Conservation (phyloP, 2,888 invertebrate genomes). For the Microplitis manilae region DNA sequence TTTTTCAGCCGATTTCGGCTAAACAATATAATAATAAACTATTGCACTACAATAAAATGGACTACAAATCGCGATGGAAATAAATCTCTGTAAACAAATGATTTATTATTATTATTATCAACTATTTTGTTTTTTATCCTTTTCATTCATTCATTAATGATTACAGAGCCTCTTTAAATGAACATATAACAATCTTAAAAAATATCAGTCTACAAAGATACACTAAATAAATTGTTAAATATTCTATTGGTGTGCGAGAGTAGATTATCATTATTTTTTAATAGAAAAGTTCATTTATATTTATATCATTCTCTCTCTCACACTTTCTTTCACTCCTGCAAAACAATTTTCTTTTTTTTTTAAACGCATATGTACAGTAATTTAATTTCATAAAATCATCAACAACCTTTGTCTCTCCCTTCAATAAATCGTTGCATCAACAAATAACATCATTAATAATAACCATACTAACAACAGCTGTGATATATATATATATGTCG, state of each 20-base stretch:
- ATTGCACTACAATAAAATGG: conserved; percentile 30
- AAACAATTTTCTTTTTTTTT: conserved; percentile 13
- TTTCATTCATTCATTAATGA: not conserved
- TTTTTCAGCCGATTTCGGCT: conserved; percentile 54
- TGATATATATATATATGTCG: conserved; percentile 17
- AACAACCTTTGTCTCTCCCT: not conserved
- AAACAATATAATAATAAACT: conserved; percentile 21
- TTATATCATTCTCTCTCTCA: conserved; percentile 15
- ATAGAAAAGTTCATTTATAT: conserved; percentile 30
- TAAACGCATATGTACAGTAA: conserved; percentile 29
- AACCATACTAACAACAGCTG: conserved; percentile 24
- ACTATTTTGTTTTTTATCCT: not conserved
- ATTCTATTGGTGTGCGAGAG: conserved; percentile 34
- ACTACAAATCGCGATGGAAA: conserved; percentile 26
- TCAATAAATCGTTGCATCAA: conserved; percentile 55
- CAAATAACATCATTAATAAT: conserved; percentile 43
- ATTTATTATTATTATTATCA: conserved; percentile 3
- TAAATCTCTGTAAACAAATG: conserved; percentile 8
- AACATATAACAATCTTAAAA: conserved; percentile 65
- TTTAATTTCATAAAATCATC: conserved; percentile 4
- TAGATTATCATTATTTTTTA: conserved; percentile 17
- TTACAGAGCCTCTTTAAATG: conserved; percentile 39
- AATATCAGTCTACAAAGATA: conserved; percentile 70
- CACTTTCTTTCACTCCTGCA: conserved; percentile 9
- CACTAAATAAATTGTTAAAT: conserved; percentile 58